Evolutionary conservation across 2,113 vertebrate species (phyloP), one percentile per base, ranked within the genome.

Genomic region (Prietella phreatophila): DNA sequence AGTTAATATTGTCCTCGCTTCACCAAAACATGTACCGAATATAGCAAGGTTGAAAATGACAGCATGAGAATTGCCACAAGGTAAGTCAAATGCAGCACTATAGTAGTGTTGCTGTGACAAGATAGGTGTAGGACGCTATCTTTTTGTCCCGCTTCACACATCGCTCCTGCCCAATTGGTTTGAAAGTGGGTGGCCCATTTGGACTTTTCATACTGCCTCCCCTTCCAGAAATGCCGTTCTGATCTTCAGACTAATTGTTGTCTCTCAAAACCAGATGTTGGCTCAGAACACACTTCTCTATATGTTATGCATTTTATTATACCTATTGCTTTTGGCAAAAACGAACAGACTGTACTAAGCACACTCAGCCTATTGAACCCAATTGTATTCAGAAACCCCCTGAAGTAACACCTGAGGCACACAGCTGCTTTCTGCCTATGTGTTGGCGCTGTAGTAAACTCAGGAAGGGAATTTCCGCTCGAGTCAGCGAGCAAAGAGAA

Each of bases 391-490:
- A 78, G 76, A 80, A 82, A 61, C 3, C 80, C 80, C 80, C 58
- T 58, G 55, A 61, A 39, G 80, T 61, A 82, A 42, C 80, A 58
- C 80, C 80, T 61, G 55, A 82, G 90, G 88, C 88, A 56, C 39
- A 82, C 73, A 15, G 60, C 42, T 86, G 55, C 75, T 30, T 79
- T 79, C 53, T 80, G 71, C 25, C 42, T 88, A 75, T 87, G 87
- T 91, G 92, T 92, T 92, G 84, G 93, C 89, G 93, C 91, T 90
- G 91, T 19, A 67, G 92, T 86, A 84, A 82, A 83, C 88, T 67
- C 80, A 90, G 86, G 89, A 93, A 90, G 75, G 86, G 85, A 88
- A 90, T 88, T 91, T 91, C 85, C 85, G 17, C 56, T 56, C 39
- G 1, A 55, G 33, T 61, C 86, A 36, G 39, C 53, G 47, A 71